Conservation (phyloP, 2,797 vertebrate species). For the Hypotaenidia okinawae region DNA sequence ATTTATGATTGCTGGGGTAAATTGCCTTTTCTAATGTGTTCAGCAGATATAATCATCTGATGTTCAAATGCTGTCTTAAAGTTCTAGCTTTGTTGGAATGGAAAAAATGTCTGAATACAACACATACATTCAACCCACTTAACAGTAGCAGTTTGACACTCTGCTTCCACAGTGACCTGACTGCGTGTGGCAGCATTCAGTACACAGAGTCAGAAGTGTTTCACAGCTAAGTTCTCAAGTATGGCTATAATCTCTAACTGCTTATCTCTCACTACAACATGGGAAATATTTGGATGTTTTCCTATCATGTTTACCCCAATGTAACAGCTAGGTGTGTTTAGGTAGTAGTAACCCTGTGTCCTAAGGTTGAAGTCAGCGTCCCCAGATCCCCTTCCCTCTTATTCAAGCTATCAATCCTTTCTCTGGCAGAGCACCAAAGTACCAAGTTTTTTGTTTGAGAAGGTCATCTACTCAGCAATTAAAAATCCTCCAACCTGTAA, state of each 20-base stretch:
- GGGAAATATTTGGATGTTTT: neutral
- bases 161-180: neutral
- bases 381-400: neutral
- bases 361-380: neutral
- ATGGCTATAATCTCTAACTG: neutral
- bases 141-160: neutral
- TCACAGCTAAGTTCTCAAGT: neutral
- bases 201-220: neutral
- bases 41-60: neutral
- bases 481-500: neutral
- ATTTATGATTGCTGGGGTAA: neutral
- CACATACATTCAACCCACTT: neutral
- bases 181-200: neutral
- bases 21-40: neutral
- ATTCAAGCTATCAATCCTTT: neutral
- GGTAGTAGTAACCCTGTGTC: neutral
- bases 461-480: neutral
- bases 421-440: neutral
- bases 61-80: neutral
- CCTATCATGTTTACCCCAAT: neutral
- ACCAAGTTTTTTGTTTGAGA: neutral
- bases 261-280: neutral
- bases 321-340: neutral
- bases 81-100: neutral
- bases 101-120: neutral